Conservation (phyloP, 2,888 invertebrate genomes). For the Hesperia comma region DNA sequence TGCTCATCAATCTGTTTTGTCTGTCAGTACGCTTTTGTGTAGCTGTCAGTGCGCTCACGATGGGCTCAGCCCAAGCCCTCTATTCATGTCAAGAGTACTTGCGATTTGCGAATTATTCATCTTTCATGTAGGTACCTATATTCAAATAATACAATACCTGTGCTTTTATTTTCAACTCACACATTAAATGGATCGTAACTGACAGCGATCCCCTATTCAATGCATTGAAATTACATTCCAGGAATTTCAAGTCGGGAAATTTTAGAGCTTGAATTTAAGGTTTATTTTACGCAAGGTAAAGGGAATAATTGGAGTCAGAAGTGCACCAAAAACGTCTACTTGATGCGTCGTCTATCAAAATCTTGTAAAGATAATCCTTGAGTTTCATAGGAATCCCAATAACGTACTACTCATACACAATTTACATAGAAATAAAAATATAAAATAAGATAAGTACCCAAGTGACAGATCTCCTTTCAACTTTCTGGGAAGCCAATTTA, state of each 20-base stretch:
- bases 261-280: background rate
- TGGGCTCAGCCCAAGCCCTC: slow-evolving; percentile 41
- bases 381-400: too few relatives aligned
- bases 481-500: slow-evolving; percentile 63
- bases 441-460: slow-evolving; percentile 59
- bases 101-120: slow-evolving; percentile 47
- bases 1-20: slow-evolving; percentile 61
- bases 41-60: slow-evolving; percentile 51
- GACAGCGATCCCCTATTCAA: background rate
- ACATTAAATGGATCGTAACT: slow-evolving; percentile 8
- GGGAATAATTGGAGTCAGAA: background rate
- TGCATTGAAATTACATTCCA: background rate
- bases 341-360: too few relatives aligned
- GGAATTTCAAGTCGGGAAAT: background rate
- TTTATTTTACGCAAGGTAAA: background rate
- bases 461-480: slow-evolving; percentile 68
- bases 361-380: too few relatives aligned
- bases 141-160: slow-evolving; percentile 13
- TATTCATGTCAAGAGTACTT: slow-evolving; percentile 56
- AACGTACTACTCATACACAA: too few relatives aligned
- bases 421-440: background rate
- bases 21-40: slow-evolving; percentile 62
- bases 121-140: slow-evolving; percentile 20
- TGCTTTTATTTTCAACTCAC: slow-evolving; percentile 9
- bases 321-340: too few relatives aligned